A percentile compares a stretch with the other conserved stretches of the same genome.
These are phyloP conservation scores for Characodon lateralis DNA, from an alignment of 2,797 vertebrate genomes.

Conservation along the genomic window DNA sequence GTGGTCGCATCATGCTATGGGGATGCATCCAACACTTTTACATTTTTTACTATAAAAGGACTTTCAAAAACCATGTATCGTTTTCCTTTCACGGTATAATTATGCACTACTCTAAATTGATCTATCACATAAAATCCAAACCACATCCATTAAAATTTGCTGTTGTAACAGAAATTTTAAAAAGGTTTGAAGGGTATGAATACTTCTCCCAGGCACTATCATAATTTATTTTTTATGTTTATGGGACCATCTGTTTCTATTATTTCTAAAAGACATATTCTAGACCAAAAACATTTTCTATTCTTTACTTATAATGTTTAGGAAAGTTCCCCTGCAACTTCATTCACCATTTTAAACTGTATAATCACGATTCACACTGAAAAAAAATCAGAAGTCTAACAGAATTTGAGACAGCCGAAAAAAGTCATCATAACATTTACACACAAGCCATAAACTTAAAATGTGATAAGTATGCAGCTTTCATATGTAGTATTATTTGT, in stretches of 20 bases:
- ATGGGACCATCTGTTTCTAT: conserved; percentile 17
- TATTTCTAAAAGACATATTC: conserved; percentile 22
- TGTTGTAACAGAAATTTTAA: too few relatives aligned
- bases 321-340: conserved; percentile 11
- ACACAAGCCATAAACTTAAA: conserved; percentile 6
- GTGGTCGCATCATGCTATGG: too few relatives aligned
- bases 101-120: too few relatives aligned
- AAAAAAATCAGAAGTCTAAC: background rate
- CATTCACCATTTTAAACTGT: conserved; percentile 5
- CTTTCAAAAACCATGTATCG: too few relatives aligned
- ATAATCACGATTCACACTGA: conserved; percentile 11
- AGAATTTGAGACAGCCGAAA: background rate
- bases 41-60: too few relatives aligned
- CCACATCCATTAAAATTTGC: too few relatives aligned
- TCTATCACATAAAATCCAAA: too few relatives aligned
- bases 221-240: background rate
- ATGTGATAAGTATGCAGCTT: conserved; percentile 1
- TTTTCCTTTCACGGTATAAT: too few relatives aligned
- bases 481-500: conserved; percentile 1
- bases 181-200: too few relatives aligned
- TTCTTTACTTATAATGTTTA: conserved; percentile 17
- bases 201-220: too few relatives aligned
- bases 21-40: too few relatives aligned
- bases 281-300: conserved; percentile 29
- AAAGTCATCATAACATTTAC: conserved; percentile 10